phyloP scores from a whole-genome alignment of 2,888 invertebrate genomes.

The Latrodectus elegans region DNA sequence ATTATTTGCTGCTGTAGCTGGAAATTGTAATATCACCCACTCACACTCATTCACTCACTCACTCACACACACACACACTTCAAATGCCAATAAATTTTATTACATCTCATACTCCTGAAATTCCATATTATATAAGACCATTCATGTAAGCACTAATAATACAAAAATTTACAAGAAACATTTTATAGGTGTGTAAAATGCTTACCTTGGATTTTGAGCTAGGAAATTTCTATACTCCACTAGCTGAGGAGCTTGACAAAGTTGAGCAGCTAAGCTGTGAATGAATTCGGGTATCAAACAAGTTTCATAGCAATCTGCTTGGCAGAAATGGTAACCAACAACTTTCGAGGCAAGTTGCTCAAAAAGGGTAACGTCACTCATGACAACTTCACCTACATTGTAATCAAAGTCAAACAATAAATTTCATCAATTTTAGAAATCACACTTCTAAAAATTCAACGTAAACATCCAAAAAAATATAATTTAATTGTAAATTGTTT shows the following conservation, averaged over 20 bases:
- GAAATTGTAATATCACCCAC: no score
- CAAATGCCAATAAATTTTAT: no score
- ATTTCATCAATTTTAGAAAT: neutral
- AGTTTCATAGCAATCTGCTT: constrained; percentile 95
- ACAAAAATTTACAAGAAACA: no score
- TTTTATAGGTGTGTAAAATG: neutral
- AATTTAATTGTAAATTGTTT: neutral
- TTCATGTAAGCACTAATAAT: no score
- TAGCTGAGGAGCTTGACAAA: constrained; percentile 93
- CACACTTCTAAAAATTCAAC: neutral
- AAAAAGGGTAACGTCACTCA: neutral
- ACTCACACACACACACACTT: no score
- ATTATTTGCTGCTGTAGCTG: no score
- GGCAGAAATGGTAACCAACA: constrained; percentile 95
- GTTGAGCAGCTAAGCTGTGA: constrained; percentile 93
- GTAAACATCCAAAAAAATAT: neutral
- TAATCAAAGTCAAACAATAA: neutral
- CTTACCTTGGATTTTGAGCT: constrained; percentile 82
- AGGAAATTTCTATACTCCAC: constrained; percentile 90
- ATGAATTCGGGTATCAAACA: constrained; percentile 97
- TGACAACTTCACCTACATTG: constrained; percentile 18
- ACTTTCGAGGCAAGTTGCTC: constrained; percentile 83
- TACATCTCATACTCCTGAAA: no score
- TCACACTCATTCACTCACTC: no score
- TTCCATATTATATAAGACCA: no score